Conservation (phyloP, 2,113 vertebrate species). For the Apteryx owenii region DNA sequence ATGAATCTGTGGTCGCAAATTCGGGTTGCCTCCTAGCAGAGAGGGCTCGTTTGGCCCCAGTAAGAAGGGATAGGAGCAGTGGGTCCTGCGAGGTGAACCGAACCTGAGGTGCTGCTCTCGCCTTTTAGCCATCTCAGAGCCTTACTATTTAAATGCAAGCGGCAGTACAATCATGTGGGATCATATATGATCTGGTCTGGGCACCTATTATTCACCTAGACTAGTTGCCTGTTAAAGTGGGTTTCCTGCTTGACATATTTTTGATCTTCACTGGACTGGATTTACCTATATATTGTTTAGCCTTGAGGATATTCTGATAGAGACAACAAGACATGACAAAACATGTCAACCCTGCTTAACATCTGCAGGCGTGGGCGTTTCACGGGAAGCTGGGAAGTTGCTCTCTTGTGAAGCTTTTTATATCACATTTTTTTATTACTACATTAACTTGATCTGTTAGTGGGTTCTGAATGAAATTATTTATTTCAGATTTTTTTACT, state of each 20-base stretch:
- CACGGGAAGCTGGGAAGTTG: neutral
- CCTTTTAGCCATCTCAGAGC: rapidly evolving
- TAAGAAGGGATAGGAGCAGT: rapidly evolving
- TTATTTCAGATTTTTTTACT: neutral
- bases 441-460: neutral
- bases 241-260: neutral
- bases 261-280: neutral
- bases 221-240: neutral
- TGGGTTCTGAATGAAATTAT: neutral
- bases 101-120: neutral
- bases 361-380: rapidly evolving
- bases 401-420: neutral
- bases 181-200: rapidly evolving
- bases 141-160: neutral
- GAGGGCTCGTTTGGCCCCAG: neutral
- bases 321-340: neutral
- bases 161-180: neutral
- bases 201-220: neutral
- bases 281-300: neutral
- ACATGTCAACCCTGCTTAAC: rapidly evolving
- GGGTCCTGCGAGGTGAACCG: rapidly evolving
- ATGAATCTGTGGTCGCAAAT: neutral
- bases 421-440: neutral
- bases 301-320: neutral
- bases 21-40: neutral